Evolutionary conservation across 2,113 vertebrate species (phyloP), one percentile per base, ranked within the genome.

Genomic region (Forbesichthys papilliferus): DNA sequence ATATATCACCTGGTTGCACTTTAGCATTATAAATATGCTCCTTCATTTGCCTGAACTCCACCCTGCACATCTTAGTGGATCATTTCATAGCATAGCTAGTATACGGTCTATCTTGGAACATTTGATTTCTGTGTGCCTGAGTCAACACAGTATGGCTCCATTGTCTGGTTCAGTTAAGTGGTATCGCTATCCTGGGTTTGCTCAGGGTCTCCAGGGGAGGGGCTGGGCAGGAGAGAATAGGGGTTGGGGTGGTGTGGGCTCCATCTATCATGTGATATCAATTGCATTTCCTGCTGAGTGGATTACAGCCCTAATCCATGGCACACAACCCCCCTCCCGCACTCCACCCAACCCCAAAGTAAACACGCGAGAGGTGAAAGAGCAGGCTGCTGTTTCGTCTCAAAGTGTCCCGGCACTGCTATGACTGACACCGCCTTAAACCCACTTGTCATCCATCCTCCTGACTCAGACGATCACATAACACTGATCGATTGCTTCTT

Each of bases 251-350:
- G 27, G 27, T 27, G 27, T 64, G 16, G 53, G 36, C 70, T 18
- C 49, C 68, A 78, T 78, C 67, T 34, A 80, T 82, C 79, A 84
- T 75, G 79, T 81, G 72, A 80, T 54, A 61, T 64, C 61, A 71
- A 67, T 46, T 46, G 59, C 64, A 33, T 42, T 5, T 48, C 68
- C 71, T 66, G 74, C 66, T 56, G 61, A 74, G 65, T 68, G 66
- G 71, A 80, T 81, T 74, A 73, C 53, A 71, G 53, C 12, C 47
- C 11, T 69, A 64, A 77, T 85, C 47, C 64, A 68, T 42, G 20
- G 11, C 62, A n/a, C 60, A 27, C 27, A 27, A 27, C 27, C 2
- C 27, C 27, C 27, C 27, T 27, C 27, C 27, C 27, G 0, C 27
- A 27, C 27, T 2, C 27, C 27, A 27, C 27, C 27, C 27, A 27